Base-by-base conservation (phyloP, 1,140 invertebrate species). In the Drosophila punjabiensis region DNA sequence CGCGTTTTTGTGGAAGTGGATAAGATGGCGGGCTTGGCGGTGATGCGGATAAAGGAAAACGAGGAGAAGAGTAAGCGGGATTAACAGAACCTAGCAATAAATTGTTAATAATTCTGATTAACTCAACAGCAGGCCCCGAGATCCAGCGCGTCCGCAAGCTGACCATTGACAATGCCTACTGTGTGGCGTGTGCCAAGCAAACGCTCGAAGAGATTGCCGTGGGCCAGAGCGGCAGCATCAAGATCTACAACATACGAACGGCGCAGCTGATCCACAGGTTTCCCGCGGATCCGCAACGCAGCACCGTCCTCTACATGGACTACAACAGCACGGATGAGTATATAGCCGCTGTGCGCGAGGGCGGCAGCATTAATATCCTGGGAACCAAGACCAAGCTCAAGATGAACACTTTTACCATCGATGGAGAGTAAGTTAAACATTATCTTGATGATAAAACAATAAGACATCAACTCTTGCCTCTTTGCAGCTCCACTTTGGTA, bases 261-360 rank as follows among this genome's bases (percentile, higher is more conserved):
- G 71, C 81, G 0, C 85, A 93, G 48, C 56, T 91, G 52, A 61
- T 92, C 28, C 85, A 91, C 24, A 75, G 84, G 0, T 93, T 91
- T 52, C 79, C 82, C 6, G 81, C 92, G 39, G 86, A 93, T 56
- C 55, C 76, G 2, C 64, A 78, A n/a, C 75, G 86, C 10, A 91
- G 79, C 37, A 79, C 85, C 5, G 91, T 93, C 8, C 52, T 93
- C 8, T 91, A 73, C 65, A 70, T 93, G 59, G 93, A 93, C 53
- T 93, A 91, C 47, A 93, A 91, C 64, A 69, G 76, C 18, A 85
- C 80, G 7, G 91, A 93, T 73, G 93, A 93, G 37, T 93, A 92
- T 45, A 86, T 93, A 68, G 82, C 93, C 2, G 83, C 90, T 1
- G 92, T 93, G 13, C 74, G 83, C 18, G 92, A 93, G 32, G 74